Base-by-base conservation (phyloP, 1,140 invertebrate species). In the Drosophila nasuta region DNA sequence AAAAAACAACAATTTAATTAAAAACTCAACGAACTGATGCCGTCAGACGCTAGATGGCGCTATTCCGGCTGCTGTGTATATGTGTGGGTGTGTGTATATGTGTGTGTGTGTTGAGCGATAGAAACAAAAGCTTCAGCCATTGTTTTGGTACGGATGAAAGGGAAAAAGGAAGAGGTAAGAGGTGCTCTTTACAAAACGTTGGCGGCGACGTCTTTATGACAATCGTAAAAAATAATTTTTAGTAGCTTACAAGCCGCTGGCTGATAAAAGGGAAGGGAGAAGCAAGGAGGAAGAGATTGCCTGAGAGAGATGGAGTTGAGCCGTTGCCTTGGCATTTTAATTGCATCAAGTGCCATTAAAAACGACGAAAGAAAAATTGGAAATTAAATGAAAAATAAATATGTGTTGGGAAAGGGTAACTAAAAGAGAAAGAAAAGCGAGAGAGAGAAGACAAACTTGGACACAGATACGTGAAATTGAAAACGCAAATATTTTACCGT, bases 141-240 rank as follows among this genome's bases (percentile, higher is more conserved):
- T 86, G 79, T 85, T 86, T 65, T 78, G 60, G 63, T 17, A 70
- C 52, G 59, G 62, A 38, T 69, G 46, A 72, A 62, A 43, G 58
- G 30, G 8, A 15, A 48, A 38, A 8, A 5, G 38, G 15, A 7
- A 7, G 52, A 4, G 30, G 41, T 43, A 33, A 35, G 25, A 13
- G 48, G 35, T 45, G 25, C 10, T 10, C 57, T 60, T 69, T 48
- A 57, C 65, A 67, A 25, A 49, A 57, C 62, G 74, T 51, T 49
- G 75, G 59, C 51, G 75, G 54, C 81, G 72, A 75, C 83, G 79
- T 82, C 82, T 86, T 86, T 88, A 88, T 86, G 83, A 82, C 83
- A 86, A 88, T 88, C 82, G 83, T 88, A 88, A 86, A 86, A 86
- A 82, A 86, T 87, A 88, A 86, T 86, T 87, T 86, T 86, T 86